A percentile compares a stretch with the other conserved stretches of the same genome.
phyloP scores from a whole-genome alignment of 2,888 invertebrate species.

The Drosophila quinaria region DNA sequence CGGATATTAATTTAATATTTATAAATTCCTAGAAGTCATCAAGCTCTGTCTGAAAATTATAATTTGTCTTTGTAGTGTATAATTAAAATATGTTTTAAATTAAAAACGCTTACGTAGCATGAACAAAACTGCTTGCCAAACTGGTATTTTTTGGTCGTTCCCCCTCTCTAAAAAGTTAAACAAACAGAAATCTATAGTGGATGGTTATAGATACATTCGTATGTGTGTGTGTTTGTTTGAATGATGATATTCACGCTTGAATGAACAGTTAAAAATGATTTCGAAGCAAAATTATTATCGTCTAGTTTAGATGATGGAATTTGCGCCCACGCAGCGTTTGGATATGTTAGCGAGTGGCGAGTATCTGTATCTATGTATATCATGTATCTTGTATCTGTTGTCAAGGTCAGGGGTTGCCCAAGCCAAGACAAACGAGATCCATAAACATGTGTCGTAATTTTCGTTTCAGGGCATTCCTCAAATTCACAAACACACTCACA shows the following conservation, averaged over 20 bases:
- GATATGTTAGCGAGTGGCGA: neutral
- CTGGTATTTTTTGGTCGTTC: slow-evolving; percentile 46
- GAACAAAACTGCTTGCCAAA: slow-evolving; percentile 56
- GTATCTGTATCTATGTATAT: slow-evolving; percentile 21
- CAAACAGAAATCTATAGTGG: slow-evolving; percentile 58
- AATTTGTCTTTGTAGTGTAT: slow-evolving; percentile 28
- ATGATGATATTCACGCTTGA: slow-evolving; percentile 44
- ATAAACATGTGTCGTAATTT: slow-evolving; percentile 76
- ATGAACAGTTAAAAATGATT: slow-evolving; percentile 45
- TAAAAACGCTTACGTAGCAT: slow-evolving; percentile 69
- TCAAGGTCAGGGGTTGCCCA: slow-evolving; percentile 78
- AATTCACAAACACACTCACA: slow-evolving; percentile 25
- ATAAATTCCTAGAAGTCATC: neutral
- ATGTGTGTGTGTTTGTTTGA: slow-evolving; percentile 10
- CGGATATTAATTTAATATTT: neutral
- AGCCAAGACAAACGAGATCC: slow-evolving; percentile 44
- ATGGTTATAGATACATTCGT: slow-evolving; percentile 28
- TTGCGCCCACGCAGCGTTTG: slow-evolving; percentile 52
- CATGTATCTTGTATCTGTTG: slow-evolving; percentile 58
- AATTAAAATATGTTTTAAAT: slow-evolving; percentile 54
- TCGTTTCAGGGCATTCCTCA: slow-evolving; percentile 71
- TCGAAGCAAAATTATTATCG: slow-evolving; percentile 33
- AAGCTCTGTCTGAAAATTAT: neutral
- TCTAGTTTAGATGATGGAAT: slow-evolving; percentile 39
- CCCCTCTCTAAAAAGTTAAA: slow-evolving; percentile 35